Evolutionary conservation across 2,797 vertebrate species (phyloP).

Genomic region (Cheirogaleus major): DNA sequence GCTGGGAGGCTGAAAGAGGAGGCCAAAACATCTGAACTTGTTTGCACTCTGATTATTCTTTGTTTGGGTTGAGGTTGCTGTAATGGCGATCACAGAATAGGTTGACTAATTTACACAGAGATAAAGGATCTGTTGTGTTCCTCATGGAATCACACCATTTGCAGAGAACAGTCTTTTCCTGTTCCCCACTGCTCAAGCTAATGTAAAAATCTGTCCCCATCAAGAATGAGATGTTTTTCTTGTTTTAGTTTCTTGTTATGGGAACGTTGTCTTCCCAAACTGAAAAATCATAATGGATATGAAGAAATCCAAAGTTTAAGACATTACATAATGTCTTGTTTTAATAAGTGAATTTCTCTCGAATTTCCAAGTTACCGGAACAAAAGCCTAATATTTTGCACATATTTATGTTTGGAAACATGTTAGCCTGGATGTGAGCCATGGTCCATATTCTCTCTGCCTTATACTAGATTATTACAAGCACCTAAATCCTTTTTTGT

Average conservation of each 20-base stretch:
- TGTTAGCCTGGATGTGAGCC: not conserved
- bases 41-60: not conserved
- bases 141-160: not conserved
- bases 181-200: not conserved
- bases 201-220: not conserved
- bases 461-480: not conserved
- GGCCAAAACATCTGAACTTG: not conserved
- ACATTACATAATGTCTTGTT: not conserved
- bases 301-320: constrained; percentile 25
- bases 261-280: not conserved
- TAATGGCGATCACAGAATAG: not conserved
- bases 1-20: not conserved
- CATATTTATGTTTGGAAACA: not conserved
- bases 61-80: not conserved
- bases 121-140: not conserved
- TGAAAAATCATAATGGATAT: not conserved
- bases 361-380: constrained; percentile 8
- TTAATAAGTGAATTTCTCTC: not conserved
- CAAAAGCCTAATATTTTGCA: not conserved
- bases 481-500: not conserved
- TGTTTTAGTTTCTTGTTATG: constrained; percentile 27
- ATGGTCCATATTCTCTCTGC: fast-evolving
- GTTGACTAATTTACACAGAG: not conserved
- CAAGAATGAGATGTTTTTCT: constrained; percentile 7
- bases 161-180: not conserved